Base-by-base conservation (phyloP, 2,888 invertebrate genomes). In the Thyatira batis region DNA sequence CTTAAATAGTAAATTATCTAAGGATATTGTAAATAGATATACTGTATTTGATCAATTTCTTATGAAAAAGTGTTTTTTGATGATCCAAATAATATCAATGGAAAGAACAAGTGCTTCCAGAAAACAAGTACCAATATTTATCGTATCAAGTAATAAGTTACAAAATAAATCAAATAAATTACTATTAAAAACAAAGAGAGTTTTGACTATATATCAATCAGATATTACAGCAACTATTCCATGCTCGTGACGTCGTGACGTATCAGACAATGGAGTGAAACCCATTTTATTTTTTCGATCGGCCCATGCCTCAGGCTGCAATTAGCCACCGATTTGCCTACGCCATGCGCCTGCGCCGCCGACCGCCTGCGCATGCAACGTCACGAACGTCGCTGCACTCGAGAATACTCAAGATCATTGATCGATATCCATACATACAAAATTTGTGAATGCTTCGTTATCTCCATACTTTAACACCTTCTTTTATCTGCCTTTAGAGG, bases 281-380 rank as follows among this genome's bases (percentile, higher is more conserved):
- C 30, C 20, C 13, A 45, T 30, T 58, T 60, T 57, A 61, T 69
- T 78, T 75, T 81, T 77, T 69, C 58, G 60, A 58, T 61, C 65
- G 58, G 58, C 53, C 54, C 53, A 54, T 56, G 80, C 82, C 80
- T 51, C 69, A 57, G 80, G 84, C 74, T 57, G 73, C 77, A 85
- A 86, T 87, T 87, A 87, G 80, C 71, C 77, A 71, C 67, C 82
- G 78, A 84, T 87, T 85, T 84, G 84, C 84, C 78, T 84, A 81
- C 77, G 73, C 74, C 53, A 54, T 64, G 73, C 75, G 77, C 69
- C 72, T 52, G 72, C 73, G 76, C 73, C 61, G 60, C 57, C 53
- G 53, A 51, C 60, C 50, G 8, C 58, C 54, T 49, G 52, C 56
- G 52, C 58, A 49, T 50, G 58, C 60, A 55, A 63, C 64, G 61